Conservation (phyloP, 2,888 invertebrate species). For the Bruchidius siliquastri region DNA sequence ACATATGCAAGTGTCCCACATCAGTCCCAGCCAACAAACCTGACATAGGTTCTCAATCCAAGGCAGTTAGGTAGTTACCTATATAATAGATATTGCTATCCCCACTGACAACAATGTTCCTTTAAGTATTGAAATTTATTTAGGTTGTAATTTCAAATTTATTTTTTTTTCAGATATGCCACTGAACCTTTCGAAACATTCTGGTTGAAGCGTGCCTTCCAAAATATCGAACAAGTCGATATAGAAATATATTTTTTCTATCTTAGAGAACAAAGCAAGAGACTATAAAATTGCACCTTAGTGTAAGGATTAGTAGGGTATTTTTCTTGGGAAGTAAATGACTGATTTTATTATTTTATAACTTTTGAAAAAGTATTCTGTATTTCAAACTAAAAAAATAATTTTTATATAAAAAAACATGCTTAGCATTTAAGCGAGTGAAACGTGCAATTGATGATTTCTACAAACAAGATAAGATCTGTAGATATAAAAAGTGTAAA, state of each 20-base stretch:
- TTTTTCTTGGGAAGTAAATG: background rate
- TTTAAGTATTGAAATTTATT: too few species aligned
- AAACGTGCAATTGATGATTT: slow-evolving; percentile 29
- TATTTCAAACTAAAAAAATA: background rate
- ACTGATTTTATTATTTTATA: background rate
- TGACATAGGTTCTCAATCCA: too few species aligned
- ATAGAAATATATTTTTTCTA: slow-evolving; percentile 13
- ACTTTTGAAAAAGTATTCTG: background rate
- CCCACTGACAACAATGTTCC: too few species aligned
- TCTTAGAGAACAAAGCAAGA: background rate
- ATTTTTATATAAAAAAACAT: background rate
- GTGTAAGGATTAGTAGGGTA: background rate
- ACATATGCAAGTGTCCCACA: too few species aligned
- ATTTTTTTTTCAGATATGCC: slow-evolving; percentile 72
- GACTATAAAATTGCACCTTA: background rate
- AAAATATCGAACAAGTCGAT: slow-evolving; percentile 7
- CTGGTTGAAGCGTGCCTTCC: slow-evolving; percentile 52
- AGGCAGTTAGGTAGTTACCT: too few species aligned
- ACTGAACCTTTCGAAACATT: slow-evolving; percentile 83
- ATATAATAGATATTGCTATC: too few species aligned
- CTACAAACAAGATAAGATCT: slow-evolving; percentile 22
- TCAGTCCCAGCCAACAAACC: too few species aligned
- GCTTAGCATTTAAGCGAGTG: slow-evolving; percentile 17
- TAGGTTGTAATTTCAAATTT: too few species aligned
- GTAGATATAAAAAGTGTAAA: slow-evolving; percentile 24